These are phyloP conservation scores for Eutolmus rufibarbis DNA, from an alignment of 2,888 invertebrate species.

Conservation along the genomic window DNA sequence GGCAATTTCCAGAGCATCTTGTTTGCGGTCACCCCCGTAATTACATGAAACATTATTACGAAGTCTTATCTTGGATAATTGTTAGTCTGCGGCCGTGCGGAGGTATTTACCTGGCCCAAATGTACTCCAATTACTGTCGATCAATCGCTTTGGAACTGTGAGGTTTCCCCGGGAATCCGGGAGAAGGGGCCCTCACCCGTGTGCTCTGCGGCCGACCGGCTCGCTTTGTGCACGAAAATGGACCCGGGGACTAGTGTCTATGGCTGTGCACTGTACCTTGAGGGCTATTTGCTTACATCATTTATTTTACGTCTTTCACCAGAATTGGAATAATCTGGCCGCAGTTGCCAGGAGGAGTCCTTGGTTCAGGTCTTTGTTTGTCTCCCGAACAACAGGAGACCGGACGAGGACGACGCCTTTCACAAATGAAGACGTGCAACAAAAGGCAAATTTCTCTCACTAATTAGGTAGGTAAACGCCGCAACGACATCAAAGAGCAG, in stretches of 20 bases:
- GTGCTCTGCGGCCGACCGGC: not conserved
- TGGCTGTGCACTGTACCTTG: not conserved
- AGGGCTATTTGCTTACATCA: not conserved
- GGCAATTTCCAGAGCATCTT: constrained; percentile 20
- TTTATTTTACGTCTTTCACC: constrained; percentile 7
- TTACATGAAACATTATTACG: constrained; percentile 36
- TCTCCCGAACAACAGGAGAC: not conserved
- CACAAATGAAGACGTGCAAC: not conserved
- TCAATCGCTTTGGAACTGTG: constrained; percentile 9
- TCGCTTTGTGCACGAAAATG: not conserved
- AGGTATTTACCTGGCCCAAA: constrained; percentile 21
- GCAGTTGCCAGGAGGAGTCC: not conserved
- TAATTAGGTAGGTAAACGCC: constrained; percentile 29
- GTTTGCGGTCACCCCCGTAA: constrained; percentile 27
- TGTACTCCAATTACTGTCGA: constrained; percentile 29
- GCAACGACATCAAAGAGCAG: constrained; percentile 21
- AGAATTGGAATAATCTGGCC: not conserved
- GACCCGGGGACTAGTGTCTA: not conserved
- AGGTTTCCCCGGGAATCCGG: not conserved
- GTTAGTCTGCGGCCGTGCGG: constrained; percentile 2
- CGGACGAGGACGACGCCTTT: not conserved
- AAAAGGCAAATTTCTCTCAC: constrained; percentile 7
- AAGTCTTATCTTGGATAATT: constrained; percentile 37
- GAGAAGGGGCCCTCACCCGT: not conserved
- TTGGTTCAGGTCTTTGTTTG: not conserved